Evolutionary conservation across 2,888 invertebrate genomes (phyloP), one percentile per base, ranked within the genome.

Genomic region (Asteroscopus sphinx): DNA sequence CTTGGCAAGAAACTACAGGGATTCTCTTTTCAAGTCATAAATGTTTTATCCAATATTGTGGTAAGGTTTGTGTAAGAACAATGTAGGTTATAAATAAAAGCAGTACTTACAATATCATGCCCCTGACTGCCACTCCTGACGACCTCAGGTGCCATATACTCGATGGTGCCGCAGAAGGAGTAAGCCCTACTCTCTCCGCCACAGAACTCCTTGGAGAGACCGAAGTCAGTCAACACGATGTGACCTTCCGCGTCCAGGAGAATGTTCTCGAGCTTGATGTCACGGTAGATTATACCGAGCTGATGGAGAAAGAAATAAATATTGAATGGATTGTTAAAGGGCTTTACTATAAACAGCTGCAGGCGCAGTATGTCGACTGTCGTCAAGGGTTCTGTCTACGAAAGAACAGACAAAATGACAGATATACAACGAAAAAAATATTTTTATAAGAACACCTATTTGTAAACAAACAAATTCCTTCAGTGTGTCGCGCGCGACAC

Each of bases 91-190:
- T 25, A 28, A 36, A 48, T 5, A 12, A n/a, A n/a, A 9, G 1
- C n/a, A 37, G 65, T 86, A 97, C 97, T 97, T 91, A 98, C 98
- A 89, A 98, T 98, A 96, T 99, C 98, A 92, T 99, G 99, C 16
- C 99, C 99, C 73, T 96, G 96, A 52, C 96, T 96, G 63, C 98
- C 98, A 52, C 98, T 98, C 80, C 97, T 91, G 61, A 97, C 96
- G 35, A 96, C 96, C 86, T 97, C 98, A 0, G 98, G 99, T 15
- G 99, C 99, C 99, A 99, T 99, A 91, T 99, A 99, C 88, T 99
- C 99, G 79, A 99, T 98, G 67, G 99, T 99, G 13, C 99, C 99
- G 89, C 99, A 99, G 94, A 99, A 99, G 65, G 99, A 99, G 94
- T 99, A 99, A 0, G 99, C 98, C 66, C 99, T 94, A 83, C 96